These are phyloP conservation scores for Schizopygopsis pylzovi DNA, from an alignment of 2,797 vertebrate species.

Conservation along the genomic window DNA sequence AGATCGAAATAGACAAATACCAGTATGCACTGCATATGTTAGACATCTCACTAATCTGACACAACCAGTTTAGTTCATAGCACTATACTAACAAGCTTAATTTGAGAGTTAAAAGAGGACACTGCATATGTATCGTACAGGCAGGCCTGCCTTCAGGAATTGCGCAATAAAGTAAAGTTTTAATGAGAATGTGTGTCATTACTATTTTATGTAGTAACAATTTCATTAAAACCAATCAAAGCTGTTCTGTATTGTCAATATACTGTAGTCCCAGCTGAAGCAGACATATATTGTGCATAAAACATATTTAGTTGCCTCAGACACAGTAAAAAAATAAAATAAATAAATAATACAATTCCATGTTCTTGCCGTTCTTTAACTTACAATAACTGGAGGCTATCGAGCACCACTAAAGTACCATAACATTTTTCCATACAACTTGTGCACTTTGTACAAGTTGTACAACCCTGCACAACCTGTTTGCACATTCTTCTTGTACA, in stretches of 20 bases:
- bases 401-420: neutral
- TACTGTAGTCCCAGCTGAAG: neutral
- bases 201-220: neutral
- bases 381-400: too few species aligned
- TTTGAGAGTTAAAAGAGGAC: neutral
- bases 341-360: too few species aligned
- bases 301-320: neutral
- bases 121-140: neutral
- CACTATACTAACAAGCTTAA: neutral
- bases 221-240: neutral
- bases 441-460: too few species aligned
- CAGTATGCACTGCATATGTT: neutral
- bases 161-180: neutral
- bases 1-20: neutral
- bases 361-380: too few species aligned
- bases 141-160: neutral
- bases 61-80: neutral
- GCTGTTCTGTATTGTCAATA: neutral
- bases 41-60: conserved; percentile 10
- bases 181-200: neutral
- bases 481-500: too few species aligned
- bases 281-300: neutral
- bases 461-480: too few species aligned
- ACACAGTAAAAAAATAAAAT: too few species aligned
- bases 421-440: too few species aligned